Base-by-base conservation (phyloP, 2,888 invertebrate species). In the Epinotia demarniana region DNA sequence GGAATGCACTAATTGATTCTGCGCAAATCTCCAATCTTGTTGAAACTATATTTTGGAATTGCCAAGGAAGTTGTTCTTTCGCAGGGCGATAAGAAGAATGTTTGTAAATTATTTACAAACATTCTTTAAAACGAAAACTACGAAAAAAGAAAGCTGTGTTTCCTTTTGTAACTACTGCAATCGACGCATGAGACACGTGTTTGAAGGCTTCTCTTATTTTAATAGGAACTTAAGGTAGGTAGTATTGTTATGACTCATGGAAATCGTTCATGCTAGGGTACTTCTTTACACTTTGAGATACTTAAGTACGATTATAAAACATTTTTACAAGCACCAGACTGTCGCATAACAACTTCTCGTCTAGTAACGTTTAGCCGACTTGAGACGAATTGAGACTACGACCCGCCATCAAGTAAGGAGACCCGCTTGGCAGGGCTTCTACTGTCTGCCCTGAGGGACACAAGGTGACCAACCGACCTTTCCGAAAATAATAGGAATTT, bases 81-180 rank as follows among this genome's bases (percentile, higher is more conserved):
- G 71, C 66, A 53, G 75, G 72, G 63, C 81, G 90, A 90, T 91
- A 91, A 90, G 83, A 79, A 3, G 5, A n/a, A 27, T 89, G 84
- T 92, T 92, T 91, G 84, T 88, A 91, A 91, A 91, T 81, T 53
- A n/a, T n/a, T n/a, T n/a, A n/a, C n/a, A n/a, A n/a, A n/a, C n/a
- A n/a, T n/a, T n/a, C n/a, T n/a, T n/a, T n/a, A n/a, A n/a, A n/a
- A n/a, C n/a, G n/a, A n/a, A n/a, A n/a, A n/a, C n/a, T n/a, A n/a
- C 78, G 83, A 19, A 60, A 69, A 57, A 69, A 60, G 58, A 5
- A 46, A 58, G 43, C 43, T 16, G 11, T 58, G 9, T n/a, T 58
- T 8, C 57, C 39, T 67, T 68, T 13, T 43, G 43, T 27, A 9
- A 1, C 39, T 39, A 53, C 18, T 57, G 12, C 9, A 12, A 57